A percentile compares a stretch with the other conserved stretches of the same genome.
These are phyloP conservation scores for Drosophila pruinosa DNA, from an alignment of 1,140 invertebrate genomes.

Conservation along the genomic window DNA sequence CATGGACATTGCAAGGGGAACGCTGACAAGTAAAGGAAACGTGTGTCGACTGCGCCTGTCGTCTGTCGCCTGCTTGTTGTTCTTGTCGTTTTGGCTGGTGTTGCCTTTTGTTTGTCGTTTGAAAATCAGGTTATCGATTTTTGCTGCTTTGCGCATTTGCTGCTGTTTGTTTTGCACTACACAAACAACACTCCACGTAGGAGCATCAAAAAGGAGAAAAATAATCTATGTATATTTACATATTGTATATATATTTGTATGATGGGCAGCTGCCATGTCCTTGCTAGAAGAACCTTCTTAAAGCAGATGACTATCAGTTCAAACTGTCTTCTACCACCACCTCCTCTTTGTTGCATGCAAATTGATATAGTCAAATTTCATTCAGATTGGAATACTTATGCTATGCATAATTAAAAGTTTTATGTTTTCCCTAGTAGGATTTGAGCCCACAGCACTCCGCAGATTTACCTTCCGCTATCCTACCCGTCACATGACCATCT, in stretches of 20 bases:
- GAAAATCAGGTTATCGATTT: slow-evolving; percentile 51
- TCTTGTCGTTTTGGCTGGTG: not conserved
- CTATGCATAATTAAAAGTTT: too few relatives aligned
- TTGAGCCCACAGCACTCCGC: too few relatives aligned
- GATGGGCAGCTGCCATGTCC: slow-evolving; percentile 36
- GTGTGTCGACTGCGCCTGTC: slow-evolving; percentile 31
- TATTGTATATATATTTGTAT: not conserved
- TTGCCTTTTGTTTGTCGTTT: slow-evolving; percentile 37
- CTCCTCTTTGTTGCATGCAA: not conserved
- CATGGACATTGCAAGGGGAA: not conserved
- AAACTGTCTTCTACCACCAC: not conserved
- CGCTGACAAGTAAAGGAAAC: slow-evolving; percentile 41
- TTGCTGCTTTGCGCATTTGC: slow-evolving; percentile 43
- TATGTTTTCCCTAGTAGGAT: too few relatives aligned
- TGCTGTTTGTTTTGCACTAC: slow-evolving; percentile 40
- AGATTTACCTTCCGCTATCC: too few relatives aligned
- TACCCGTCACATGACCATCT: too few relatives aligned
- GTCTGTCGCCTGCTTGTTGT: not conserved
- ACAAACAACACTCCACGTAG: slow-evolving; percentile 11
- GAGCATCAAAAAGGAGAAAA: not conserved
- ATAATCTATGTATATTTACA: not conserved
- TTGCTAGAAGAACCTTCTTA: slow-evolving; percentile 40
- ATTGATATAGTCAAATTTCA: slow-evolving; percentile 7
- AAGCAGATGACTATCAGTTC: slow-evolving; percentile 20
- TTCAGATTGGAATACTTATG: not conserved